Percentiles rank a stretch among this genome's conserved stretches.
phyloP scores from a whole-genome alignment of 1,140 invertebrate genomes.

The Eueides isabella region DNA sequence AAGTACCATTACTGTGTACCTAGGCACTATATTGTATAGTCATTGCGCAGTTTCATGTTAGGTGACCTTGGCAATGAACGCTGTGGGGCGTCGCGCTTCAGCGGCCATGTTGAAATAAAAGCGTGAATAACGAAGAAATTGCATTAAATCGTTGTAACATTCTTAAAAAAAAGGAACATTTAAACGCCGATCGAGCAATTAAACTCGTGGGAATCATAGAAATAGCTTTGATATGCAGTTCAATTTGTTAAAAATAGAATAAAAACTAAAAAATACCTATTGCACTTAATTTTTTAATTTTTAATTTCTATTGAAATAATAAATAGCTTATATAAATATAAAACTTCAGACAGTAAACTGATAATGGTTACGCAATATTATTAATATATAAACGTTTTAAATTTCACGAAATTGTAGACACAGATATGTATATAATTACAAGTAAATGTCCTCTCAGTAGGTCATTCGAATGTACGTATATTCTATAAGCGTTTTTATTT shows the following conservation, averaged over 20 bases:
- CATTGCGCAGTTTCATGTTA: slow-evolving; percentile 76
- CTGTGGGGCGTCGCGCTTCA: slow-evolving; percentile 71
- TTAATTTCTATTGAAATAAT: neutral
- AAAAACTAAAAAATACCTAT: neutral
- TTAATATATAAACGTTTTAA: slow-evolving; percentile 5
- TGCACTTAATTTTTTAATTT: neutral
- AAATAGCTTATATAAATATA: neutral
- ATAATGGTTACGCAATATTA: slow-evolving; percentile 18
- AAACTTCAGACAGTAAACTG: neutral
- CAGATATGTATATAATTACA: slow-evolving; percentile 15
- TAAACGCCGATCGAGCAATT: slow-evolving; percentile 4
- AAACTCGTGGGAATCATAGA: slow-evolving; percentile 19
- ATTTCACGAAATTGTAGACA: slow-evolving; percentile 18
- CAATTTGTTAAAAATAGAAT: neutral
- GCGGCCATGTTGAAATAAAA: slow-evolving; percentile 72
- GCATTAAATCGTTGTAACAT: slow-evolving; percentile 67
- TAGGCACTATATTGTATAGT: slow-evolving; percentile 41
- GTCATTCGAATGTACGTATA: neutral
- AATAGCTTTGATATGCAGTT: neutral
- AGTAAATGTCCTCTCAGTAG: slow-evolving; percentile 19
- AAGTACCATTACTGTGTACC: slow-evolving; percentile 29
- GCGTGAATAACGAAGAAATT: slow-evolving; percentile 70
- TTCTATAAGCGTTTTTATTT: slow-evolving; percentile 9
- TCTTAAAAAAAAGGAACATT: slow-evolving; percentile 39
- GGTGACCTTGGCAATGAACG: slow-evolving; percentile 80